Base-by-base conservation (phyloP, 2,888 invertebrate species). In the Adela reaumurella region DNA sequence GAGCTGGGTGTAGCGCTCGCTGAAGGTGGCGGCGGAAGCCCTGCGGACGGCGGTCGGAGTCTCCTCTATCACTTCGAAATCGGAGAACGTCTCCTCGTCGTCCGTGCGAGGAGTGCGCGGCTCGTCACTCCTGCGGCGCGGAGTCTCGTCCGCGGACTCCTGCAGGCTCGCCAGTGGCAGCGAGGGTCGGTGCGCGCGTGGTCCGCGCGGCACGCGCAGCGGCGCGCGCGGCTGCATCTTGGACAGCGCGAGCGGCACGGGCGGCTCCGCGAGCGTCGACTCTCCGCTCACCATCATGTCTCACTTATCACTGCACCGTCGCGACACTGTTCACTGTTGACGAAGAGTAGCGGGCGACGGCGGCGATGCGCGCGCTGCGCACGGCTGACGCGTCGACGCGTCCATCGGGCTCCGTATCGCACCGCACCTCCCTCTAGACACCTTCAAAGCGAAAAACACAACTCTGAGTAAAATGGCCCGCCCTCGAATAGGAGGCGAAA, bases 191-290 rank as follows among this genome's bases (percentile, higher is more conserved):
- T 71, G 28, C 47, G 63, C 53, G 55, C 74, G 72, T 58, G 67
- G 53, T 46, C 62, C 77, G 56, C 65, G 68, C 52, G 59, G 62
- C 57, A 59, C 55, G 19, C 65, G 78, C 59, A 62, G 65, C 18
- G 68, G 63, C 48, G 62, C 66, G 57, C 70, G 77, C 52, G 70
- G 47, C 53, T 51, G 51, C 46, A 53, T 63, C 53, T 77, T 64
- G 54, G 77, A 70, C 60, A 78, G 62, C 49, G 78, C 76, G 62
- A 78, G 59, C 49, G 78, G 74, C 62, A 78, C 78, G 53, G 78
- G 78, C 54, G 77, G 73, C 65, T 78, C 77, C 49, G 76, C 74
- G 58, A 78, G 52, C 48, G 77, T 77, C 46, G 74, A 68, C 58
- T 77, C 77, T 59, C 63, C 58, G 29, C 68, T 67, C 65, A 71